A percentile compares a stretch with the other conserved stretches of the same genome.
These are phyloP conservation scores for Lypha dubia DNA, from an alignment of 2,888 invertebrate genomes.

Conservation along the genomic window DNA sequence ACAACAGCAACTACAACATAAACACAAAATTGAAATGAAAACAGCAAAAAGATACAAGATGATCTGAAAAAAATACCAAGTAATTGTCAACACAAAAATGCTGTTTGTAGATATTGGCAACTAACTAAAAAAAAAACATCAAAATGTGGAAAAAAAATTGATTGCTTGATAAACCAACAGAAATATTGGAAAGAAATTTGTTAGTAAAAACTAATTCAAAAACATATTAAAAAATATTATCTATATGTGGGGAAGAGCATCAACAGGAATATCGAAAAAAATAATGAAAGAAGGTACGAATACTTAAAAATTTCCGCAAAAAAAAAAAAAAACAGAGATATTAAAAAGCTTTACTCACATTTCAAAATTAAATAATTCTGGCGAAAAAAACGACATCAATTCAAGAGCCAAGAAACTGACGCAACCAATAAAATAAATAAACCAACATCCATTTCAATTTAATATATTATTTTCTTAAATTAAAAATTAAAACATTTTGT, in stretches of 20 bases:
- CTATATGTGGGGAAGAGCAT: constrained; percentile 15
- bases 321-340: background rate
- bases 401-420: too few relatives aligned
- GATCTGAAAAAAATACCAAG: constrained; percentile 47
- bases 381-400: too few relatives aligned
- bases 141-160: constrained; percentile 11
- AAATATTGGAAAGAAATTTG: background rate
- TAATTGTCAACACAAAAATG: constrained; percentile 59
- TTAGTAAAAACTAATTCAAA: background rate
- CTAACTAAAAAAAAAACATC: constrained; percentile 3
- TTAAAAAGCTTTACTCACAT: constrained; percentile 27
- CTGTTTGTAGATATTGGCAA: constrained; percentile 19
- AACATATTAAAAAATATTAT: constrained; percentile 32
- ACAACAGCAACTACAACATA: constrained; percentile 2
- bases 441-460: too few relatives aligned
- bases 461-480: too few relatives aligned
- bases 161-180: constrained; percentile 42
- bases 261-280: background rate
- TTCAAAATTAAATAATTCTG: constrained; percentile 9
- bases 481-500: too few relatives aligned
- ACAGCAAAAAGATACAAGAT: constrained; percentile 14
- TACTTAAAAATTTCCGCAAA: constrained; percentile 20
- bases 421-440: too few relatives aligned
- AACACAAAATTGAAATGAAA: constrained; percentile 23
- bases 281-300: background rate